phyloP scores from a whole-genome alignment of 2,888 invertebrate genomes.

The Sarcophaga rosellei region DNA sequence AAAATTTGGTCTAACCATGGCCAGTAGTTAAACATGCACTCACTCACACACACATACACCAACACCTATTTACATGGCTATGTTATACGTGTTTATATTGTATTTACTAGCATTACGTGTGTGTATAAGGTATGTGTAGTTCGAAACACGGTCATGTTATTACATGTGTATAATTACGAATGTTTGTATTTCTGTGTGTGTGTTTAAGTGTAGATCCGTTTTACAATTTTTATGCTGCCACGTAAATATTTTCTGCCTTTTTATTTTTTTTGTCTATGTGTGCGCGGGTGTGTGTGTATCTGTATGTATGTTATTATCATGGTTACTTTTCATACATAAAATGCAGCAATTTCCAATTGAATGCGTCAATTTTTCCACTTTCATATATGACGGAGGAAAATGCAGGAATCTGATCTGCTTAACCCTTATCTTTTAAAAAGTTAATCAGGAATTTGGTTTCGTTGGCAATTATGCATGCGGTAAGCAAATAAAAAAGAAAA shows the following conservation, averaged over 20 bases:
- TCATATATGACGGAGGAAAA: slow-evolving; percentile 44
- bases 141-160: slow-evolving; percentile 17
- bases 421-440: slow-evolving; percentile 65
- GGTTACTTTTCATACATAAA: not conserved
- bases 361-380: slow-evolving; percentile 51
- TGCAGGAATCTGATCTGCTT: slow-evolving; percentile 57
- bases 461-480: slow-evolving; percentile 53
- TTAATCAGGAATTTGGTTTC: slow-evolving; percentile 59
- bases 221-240: slow-evolving; percentile 50
- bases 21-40: slow-evolving; percentile 48
- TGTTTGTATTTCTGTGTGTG: not conserved
- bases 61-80: not conserved
- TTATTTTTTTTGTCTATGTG: not conserved
- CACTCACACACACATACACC: not conserved
- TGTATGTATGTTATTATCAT: not conserved
- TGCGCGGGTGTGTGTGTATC: not conserved
- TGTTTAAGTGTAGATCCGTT: not conserved
- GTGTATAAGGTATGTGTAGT: slow-evolving; percentile 16
- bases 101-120: slow-evolving; percentile 50
- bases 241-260: slow-evolving; percentile 42
- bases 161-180: not conserved
- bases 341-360: slow-evolving; percentile 60
- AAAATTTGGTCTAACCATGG: slow-evolving; percentile 63
- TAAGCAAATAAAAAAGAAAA: not conserved
- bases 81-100: not conserved